These are phyloP conservation scores for Tachycineta bicolor DNA, from an alignment of 2,113 vertebrate genomes.

Conservation along the genomic window DNA sequence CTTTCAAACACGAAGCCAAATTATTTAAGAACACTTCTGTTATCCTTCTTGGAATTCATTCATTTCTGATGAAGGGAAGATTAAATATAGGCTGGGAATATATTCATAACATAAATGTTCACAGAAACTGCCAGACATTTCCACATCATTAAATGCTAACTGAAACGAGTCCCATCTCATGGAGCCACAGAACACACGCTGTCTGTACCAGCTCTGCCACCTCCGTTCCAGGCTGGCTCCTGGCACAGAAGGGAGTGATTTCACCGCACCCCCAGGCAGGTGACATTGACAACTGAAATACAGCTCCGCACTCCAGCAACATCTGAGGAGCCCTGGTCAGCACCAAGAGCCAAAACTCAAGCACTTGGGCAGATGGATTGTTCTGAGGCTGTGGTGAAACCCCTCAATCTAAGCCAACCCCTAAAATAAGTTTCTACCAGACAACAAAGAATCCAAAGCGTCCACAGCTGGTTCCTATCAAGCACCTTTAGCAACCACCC, in stretches of 20 bases:
- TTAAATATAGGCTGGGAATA: slow-evolving; percentile 46
- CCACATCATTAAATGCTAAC: background rate
- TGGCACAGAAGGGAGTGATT: background rate
- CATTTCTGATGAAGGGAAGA: slow-evolving; percentile 45
- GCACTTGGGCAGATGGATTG: background rate
- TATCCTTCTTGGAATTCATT: slow-evolving; percentile 37
- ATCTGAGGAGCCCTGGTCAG: background rate
- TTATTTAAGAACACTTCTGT: slow-evolving; percentile 46
- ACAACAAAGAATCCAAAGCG: background rate
- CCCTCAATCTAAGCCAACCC: background rate
- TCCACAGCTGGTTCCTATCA: background rate
- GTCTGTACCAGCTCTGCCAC: background rate
- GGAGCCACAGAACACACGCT: background rate
- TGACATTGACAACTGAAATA: background rate
- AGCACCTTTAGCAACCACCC: background rate
- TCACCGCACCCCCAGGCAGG: background rate
- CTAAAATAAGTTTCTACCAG: background rate
- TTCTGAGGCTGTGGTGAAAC: background rate
- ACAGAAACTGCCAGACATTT: slow-evolving; percentile 21
- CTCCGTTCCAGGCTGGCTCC: background rate
- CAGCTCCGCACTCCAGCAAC: background rate
- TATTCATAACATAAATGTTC: background rate
- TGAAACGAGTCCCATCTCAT: background rate
- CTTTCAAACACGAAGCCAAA: slow-evolving; percentile 44
- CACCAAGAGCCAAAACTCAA: background rate